Percentiles rank a stretch among this genome's conserved stretches.
Conservation (phyloP, 2,888 invertebrate species). For the Philhelius pedissequus region DNA sequence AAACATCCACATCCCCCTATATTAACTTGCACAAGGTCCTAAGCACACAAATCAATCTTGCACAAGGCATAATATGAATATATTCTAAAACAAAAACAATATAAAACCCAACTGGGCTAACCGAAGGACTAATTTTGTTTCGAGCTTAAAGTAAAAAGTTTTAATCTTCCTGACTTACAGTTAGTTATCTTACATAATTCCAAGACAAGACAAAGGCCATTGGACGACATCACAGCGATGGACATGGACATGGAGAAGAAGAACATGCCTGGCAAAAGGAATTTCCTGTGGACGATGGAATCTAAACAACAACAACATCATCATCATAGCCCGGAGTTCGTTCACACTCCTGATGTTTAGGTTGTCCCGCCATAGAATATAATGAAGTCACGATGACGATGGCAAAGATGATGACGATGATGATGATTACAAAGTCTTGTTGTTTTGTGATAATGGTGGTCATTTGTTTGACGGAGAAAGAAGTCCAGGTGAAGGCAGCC, state of each 20-base stretch:
- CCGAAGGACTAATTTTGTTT: conserved; percentile 49
- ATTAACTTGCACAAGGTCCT: not conserved
- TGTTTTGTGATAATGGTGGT: conserved; percentile 49
- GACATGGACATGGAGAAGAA: too few relatives aligned
- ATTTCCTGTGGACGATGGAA: conserved; percentile 42
- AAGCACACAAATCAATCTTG: not conserved
- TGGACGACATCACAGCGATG: not conserved
- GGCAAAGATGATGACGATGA: conserved; percentile 12
- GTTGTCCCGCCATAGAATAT: conserved; percentile 17
- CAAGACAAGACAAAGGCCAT: conserved; percentile 7
- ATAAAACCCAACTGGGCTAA: not conserved
- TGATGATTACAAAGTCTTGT: not conserved
- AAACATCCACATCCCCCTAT: not conserved
- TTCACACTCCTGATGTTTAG: conserved; percentile 37
- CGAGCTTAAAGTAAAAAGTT: conserved; percentile 48
- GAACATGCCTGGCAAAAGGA: conserved; percentile 3
- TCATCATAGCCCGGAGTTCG: conserved; percentile 30
- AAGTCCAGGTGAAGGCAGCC: conserved; percentile 7
- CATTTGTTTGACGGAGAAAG: conserved; percentile 38
- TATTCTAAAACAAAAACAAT: not conserved
- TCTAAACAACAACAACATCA: conserved; percentile 21
- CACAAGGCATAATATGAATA: not conserved
- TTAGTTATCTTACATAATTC: conserved; percentile 44
- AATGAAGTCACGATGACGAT: conserved; percentile 57
- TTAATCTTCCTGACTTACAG: conserved; percentile 45